Evolutionary conservation across 2,797 vertebrate species (phyloP).

Genomic region (Chrysocyon brachyurus): DNA sequence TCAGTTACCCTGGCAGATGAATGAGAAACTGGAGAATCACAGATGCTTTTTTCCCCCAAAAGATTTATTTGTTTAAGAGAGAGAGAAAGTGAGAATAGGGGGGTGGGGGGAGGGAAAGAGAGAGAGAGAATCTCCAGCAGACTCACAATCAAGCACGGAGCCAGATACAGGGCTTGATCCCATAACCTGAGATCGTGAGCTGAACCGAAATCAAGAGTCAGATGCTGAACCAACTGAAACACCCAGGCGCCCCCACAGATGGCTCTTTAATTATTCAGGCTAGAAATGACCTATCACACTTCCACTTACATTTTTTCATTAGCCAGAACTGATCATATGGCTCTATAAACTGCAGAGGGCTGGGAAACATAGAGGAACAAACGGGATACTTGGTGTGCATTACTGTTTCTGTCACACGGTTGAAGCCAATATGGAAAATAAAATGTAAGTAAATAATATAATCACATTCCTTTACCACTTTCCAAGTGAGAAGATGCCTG

Average conservation of each 20-base stretch:
- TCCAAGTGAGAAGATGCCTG: background rate
- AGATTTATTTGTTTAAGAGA: no score
- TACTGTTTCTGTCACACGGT: background rate
- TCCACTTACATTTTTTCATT: background rate
- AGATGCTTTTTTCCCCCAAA: background rate
- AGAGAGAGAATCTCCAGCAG: no score
- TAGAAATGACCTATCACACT: background rate
- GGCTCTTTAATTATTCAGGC: background rate
- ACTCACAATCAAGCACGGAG: no score
- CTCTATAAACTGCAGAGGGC: no score
- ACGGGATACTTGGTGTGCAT: background rate
- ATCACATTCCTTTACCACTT: background rate
- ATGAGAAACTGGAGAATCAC: background rate
- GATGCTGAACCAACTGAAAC: no score
- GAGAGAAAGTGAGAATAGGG: no score
- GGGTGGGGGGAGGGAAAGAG: no score
- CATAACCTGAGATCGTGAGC: no score
- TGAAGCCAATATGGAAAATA: slow-evolving; percentile 35
- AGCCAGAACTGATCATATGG: background rate
- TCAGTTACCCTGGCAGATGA: background rate
- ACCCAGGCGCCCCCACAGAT: no score
- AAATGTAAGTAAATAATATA: slow-evolving; percentile 17
- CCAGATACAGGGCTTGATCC: no score
- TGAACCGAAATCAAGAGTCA: no score
- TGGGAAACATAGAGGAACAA: background rate